phyloP scores from a whole-genome alignment of 2,113 vertebrate species.

The Callipepla squamata region DNA sequence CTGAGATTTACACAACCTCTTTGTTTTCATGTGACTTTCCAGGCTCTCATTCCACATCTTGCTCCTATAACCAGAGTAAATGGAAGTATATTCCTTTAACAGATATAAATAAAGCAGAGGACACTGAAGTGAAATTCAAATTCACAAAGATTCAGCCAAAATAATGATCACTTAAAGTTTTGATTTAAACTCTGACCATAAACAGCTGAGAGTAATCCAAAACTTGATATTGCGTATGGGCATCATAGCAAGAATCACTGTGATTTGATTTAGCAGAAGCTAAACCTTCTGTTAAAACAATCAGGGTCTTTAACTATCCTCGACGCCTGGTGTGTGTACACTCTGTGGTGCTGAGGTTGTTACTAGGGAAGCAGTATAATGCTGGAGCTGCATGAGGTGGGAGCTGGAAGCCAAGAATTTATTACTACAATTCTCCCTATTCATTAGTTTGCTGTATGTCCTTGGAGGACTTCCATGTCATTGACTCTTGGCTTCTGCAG shows the following conservation, averaged over 20 bases:
- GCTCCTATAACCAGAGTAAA: neutral
- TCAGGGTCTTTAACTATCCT: slow-evolving; percentile 19
- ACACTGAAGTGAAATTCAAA: neutral
- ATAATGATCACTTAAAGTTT: neutral
- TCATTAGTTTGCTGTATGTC: neutral
- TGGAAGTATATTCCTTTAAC: neutral
- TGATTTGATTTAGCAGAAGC: slow-evolving; percentile 38
- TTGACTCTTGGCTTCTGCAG: slow-evolving; percentile 1
- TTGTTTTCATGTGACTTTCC: neutral
- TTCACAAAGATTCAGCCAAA: neutral
- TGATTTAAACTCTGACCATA: slow-evolving; percentile 5
- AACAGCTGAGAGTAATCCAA: slow-evolving; percentile 44
- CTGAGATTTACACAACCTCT: neutral
- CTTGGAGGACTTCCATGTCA: neutral
- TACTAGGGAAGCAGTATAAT: slow-evolving; percentile 39
- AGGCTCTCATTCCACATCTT: neutral
- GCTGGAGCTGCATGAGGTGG: neutral
- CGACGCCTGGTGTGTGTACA: neutral
- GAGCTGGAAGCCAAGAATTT: slow-evolving; percentile 35
- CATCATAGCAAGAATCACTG: neutral
- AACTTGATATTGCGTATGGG: neutral
- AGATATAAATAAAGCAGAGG: neutral
- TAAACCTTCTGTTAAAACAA: slow-evolving; percentile 48
- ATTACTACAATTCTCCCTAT: neutral
- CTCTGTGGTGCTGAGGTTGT: slow-evolving; percentile 18